Conservation (phyloP, 2,797 vertebrate species). For the Myotis myotis region DNA sequence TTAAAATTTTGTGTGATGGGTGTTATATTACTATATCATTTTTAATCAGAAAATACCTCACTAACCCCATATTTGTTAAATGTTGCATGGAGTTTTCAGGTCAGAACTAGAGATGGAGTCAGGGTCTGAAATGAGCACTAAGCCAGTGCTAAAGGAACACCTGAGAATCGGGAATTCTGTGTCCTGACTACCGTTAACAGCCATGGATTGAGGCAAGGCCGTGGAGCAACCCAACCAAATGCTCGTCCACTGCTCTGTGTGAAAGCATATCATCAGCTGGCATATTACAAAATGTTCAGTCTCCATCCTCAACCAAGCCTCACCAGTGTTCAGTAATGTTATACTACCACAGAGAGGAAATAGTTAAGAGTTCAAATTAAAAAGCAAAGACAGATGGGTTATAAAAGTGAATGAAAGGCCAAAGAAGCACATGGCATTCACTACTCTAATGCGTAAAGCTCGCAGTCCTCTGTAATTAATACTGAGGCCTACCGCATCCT, state of each 20-base stretch:
- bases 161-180: neutral
- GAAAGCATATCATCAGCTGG: neutral
- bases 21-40: neutral
- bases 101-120: neutral
- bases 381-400: neutral
- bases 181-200: neutral
- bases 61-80: neutral
- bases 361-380: neutral
- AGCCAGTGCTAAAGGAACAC: neutral
- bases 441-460: neutral
- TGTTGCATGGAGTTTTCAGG: neutral
- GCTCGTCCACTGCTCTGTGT: neutral
- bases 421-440: neutral
- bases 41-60: slow-evolving; percentile 20
- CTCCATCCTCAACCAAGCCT: neutral
- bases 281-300: neutral
- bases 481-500: neutral
- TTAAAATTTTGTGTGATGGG: neutral
- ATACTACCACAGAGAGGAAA: neutral
- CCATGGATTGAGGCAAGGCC: neutral
- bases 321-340: neutral
- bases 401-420: neutral
- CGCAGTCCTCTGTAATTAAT: neutral
- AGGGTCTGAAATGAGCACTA: neutral
- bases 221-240: neutral